phyloP scores from a whole-genome alignment of 2,888 invertebrate species.

The Plutella xylostella region DNA sequence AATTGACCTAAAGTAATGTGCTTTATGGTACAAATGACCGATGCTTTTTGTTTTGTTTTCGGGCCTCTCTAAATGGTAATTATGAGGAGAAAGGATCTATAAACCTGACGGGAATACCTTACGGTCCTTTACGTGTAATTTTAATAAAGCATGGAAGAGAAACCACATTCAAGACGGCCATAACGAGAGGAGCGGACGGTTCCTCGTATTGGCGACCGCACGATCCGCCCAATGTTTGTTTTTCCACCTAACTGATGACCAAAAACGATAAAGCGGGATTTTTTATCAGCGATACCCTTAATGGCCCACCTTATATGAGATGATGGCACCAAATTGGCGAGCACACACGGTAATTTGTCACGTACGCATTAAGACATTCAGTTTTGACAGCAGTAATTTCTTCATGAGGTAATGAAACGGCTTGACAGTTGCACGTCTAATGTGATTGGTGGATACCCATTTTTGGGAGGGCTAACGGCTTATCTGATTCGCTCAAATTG shows the following conservation, averaged over 20 bases:
- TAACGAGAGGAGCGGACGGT: slow-evolving; percentile 1
- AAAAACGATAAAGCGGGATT: slow-evolving; percentile 16
- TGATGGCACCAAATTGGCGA: slow-evolving; percentile 24
- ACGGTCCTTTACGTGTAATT: too few relatives aligned
- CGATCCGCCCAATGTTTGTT: slow-evolving; percentile 19
- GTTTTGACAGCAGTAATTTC: slow-evolving; percentile 29
- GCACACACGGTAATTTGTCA: slow-evolving; percentile 23
- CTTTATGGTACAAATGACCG: too few relatives aligned
- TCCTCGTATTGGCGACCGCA: slow-evolving; percentile 2
- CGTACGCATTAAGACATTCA: slow-evolving; percentile 46
- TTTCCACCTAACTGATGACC: slow-evolving; percentile 15
- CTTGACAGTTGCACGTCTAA: slow-evolving; percentile 36
- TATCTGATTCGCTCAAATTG: slow-evolving; percentile 6
- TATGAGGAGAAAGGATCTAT: too few relatives aligned
- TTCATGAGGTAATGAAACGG: slow-evolving; percentile 34
- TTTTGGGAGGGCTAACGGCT: slow-evolving; percentile 16
- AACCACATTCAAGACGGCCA: neutral
- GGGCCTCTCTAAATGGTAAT: too few relatives aligned
- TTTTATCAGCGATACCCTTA: slow-evolving; percentile 43
- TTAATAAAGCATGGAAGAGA: slow-evolving; percentile 14
- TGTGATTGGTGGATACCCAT: slow-evolving; percentile 31
- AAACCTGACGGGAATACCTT: too few relatives aligned
- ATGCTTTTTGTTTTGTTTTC: too few relatives aligned
- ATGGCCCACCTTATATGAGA: slow-evolving; percentile 38
- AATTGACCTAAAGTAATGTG: too few relatives aligned